Conservation (phyloP, 1,140 invertebrate species). For the Sminthurinus signatus region DNA sequence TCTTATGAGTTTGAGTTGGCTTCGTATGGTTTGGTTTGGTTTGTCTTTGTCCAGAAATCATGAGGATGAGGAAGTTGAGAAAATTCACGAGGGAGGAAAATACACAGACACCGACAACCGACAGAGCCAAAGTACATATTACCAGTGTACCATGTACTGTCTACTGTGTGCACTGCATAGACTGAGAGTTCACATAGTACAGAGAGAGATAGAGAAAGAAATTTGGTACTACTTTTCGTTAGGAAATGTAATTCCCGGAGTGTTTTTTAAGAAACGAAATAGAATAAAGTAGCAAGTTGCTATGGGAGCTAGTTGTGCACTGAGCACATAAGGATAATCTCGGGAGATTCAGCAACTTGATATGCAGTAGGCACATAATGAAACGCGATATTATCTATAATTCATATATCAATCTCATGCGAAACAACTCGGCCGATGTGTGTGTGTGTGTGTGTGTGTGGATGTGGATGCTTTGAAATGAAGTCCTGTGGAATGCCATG, state of each 20-base stretch:
- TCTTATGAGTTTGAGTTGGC: not conserved
- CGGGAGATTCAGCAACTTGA: conserved; percentile 38
- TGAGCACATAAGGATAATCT: conserved; percentile 35
- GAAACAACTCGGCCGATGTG: conserved; percentile 23
- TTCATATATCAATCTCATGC: conserved; percentile 41
- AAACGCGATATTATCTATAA: conserved; percentile 42
- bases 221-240: conserved; percentile 7
- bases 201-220: conserved; percentile 5
- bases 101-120: not conserved
- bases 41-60: conserved; percentile 31
- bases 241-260: conserved; percentile 36
- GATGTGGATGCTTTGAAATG: too few relatives aligned
- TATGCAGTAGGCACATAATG: conserved; percentile 39
- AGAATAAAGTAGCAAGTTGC: conserved; percentile 35
- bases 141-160: too few relatives aligned
- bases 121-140: too few relatives aligned
- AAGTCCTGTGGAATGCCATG: too few relatives aligned
- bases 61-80: conserved; percentile 14
- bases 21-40: not conserved
- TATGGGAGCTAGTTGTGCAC: too few relatives aligned
- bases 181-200: not conserved
- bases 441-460: too few relatives aligned
- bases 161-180: too few relatives aligned
- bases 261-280: conserved; percentile 35
- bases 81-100: not conserved